phyloP scores from a whole-genome alignment of 2,797 vertebrate species.

The Pagetopsis macropterus region DNA sequence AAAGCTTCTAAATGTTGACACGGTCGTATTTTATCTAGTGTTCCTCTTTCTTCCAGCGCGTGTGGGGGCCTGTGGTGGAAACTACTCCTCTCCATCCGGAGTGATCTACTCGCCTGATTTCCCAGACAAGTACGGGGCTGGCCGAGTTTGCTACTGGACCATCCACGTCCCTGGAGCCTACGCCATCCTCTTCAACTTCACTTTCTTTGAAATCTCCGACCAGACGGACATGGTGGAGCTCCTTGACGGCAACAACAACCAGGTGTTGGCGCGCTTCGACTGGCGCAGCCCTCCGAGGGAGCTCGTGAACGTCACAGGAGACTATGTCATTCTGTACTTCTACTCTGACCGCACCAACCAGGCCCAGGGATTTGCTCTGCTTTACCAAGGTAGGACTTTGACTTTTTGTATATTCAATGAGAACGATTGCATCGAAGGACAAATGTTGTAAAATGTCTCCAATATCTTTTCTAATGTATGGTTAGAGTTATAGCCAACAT shows the following conservation, averaged over 20 bases:
- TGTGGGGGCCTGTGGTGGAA: constrained; percentile 94
- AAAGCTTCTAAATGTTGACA: too few relatives aligned
- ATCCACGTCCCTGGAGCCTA: constrained; percentile 90
- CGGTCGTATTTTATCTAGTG: too few relatives aligned
- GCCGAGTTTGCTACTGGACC: constrained; percentile 96
- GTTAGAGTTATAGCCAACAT: neutral
- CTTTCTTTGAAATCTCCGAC: constrained; percentile 94
- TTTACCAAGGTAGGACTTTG: constrained; percentile 88
- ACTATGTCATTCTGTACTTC: constrained; percentile 95
- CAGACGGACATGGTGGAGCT: constrained; percentile 96
- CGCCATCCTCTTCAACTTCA: constrained; percentile 92
- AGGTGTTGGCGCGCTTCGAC: constrained; percentile 90
- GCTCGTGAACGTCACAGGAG: constrained; percentile 89
- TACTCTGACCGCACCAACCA: constrained; percentile 95
- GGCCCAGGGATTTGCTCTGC: constrained; percentile 93
- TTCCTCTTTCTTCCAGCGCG: constrained; percentile 82
- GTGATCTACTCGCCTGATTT: constrained; percentile 97
- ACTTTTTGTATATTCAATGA: neutral
- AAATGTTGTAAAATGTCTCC: too few relatives aligned
- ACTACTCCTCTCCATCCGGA: constrained; percentile 88
- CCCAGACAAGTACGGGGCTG: constrained; percentile 89
- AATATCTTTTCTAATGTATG: neutral
- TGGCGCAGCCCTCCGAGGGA: constrained; percentile 88
- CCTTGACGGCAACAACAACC: constrained; percentile 91
- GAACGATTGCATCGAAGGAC: neutral